These are phyloP conservation scores for Podarcis siculus DNA, from an alignment of 2,797 vertebrate species.

Conservation along the genomic window DNA sequence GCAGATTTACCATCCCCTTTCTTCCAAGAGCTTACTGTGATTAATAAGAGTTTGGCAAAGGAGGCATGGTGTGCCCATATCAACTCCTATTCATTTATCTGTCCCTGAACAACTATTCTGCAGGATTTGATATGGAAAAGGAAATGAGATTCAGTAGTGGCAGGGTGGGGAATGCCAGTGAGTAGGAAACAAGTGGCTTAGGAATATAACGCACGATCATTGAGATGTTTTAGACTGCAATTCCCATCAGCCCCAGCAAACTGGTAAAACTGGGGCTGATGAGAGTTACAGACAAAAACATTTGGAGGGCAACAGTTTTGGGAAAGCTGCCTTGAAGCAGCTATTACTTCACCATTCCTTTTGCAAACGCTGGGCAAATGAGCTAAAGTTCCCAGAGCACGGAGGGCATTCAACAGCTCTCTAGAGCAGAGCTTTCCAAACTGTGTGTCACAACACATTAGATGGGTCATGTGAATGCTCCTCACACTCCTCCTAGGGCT, in stretches of 20 bases:
- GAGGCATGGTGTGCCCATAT: neutral
- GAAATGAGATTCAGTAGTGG: neutral
- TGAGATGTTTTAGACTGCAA: neutral
- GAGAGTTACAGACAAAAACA: too few species aligned
- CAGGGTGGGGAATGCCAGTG: neutral
- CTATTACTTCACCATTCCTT: neutral
- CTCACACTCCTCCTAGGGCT: too few species aligned
- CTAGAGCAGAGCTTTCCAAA: too few species aligned
- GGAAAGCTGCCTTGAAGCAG: neutral
- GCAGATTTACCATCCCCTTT: neutral
- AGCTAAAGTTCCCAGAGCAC: neutral
- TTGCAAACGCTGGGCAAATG: neutral
- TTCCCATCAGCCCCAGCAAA: too few species aligned
- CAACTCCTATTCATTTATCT: neutral
- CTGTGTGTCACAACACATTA: too few species aligned
- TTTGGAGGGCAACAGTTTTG: too few species aligned
- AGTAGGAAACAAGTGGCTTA: neutral
- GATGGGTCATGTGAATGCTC: too few species aligned
- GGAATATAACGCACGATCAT: neutral
- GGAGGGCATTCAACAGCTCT: neutral
- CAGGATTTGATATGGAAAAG: neutral
- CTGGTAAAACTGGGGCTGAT: too few species aligned
- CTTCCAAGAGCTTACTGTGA: neutral
- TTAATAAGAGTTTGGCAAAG: neutral
- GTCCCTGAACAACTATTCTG: neutral